A percentile compares a stretch with the other conserved stretches of the same genome.
Conservation (phyloP, 2,113 vertebrate species). For the Mellivora capensis region DNA sequence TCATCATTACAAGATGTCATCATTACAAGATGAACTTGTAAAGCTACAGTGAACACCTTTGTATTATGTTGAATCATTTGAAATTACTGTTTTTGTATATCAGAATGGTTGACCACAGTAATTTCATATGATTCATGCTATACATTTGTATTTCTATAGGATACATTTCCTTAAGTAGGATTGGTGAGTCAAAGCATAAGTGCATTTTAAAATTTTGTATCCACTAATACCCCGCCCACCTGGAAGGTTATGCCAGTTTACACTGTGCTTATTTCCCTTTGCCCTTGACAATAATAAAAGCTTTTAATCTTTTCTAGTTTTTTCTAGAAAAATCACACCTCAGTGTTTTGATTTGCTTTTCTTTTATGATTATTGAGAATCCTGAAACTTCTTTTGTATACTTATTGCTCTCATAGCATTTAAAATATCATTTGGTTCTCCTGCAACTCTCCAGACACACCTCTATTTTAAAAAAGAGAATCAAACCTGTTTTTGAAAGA, state of each 20-base stretch:
- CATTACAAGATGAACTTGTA: no score
- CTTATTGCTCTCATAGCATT: neutral
- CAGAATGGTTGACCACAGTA: neutral
- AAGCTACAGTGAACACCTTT: neutral
- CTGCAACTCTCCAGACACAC: neutral
- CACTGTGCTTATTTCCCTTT: neutral
- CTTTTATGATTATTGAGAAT: neutral
- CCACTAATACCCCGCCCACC: neutral
- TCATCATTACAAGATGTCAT: neutral
- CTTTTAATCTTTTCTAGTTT: conserved; percentile 15
- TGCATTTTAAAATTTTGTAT: neutral
- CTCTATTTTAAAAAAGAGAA: neutral
- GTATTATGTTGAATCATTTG: neutral
- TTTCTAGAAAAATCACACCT: conserved; percentile 18
- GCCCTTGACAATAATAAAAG: neutral
- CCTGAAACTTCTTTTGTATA: neutral
- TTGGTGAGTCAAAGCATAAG: neutral
- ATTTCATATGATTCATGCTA: neutral
- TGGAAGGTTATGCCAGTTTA: neutral
- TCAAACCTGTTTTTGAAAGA: neutral
- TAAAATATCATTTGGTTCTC: neutral
- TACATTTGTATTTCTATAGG: neutral
- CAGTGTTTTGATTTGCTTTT: neutral
- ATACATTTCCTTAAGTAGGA: neutral
- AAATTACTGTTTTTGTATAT: conserved; percentile 28